Base-by-base conservation (phyloP, 2,888 invertebrate species). In the Caenorhabditis japonica region DNA sequence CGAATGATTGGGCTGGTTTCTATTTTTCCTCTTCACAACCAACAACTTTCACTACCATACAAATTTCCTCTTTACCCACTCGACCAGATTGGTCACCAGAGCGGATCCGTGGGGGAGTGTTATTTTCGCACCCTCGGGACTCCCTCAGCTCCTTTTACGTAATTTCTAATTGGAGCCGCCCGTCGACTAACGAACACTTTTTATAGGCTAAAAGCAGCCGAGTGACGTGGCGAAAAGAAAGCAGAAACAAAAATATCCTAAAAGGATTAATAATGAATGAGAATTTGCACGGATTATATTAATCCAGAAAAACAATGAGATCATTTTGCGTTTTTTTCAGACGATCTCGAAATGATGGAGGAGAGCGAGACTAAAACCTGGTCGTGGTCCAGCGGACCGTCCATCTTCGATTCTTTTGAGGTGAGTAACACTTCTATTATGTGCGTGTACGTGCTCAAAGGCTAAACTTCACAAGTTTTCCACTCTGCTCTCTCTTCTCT, bases 351-450 rank as follows among this genome's bases (percentile, higher is more conserved):
- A 52, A 62, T 59, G 59, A 51, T 56, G 19, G 59, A 59, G 25
- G 47, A 41, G 12, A 21, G 55, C 33, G 55, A 56, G n/a, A 72
- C 72, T 27, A 72, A 72, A 38, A 72, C 72, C 43, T 72, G 72
- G 72, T 72, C 72, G 7, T 72, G 72, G 72, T 59, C 56, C 5
- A 46, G 44, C 41, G 71, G 59, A 15, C 17, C 51, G 12, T 64
- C 71, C 39, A 69, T 74, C 41, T 74, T 74, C 66, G 74, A 77
- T 66, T 71, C 64, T 43, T 53, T 71, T 44, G 47, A 66, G 58
- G 77, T 77, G 38, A 36, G 69, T 55, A 15, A 8, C 34, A 12
- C 27, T 15, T 23, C 15, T 30, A 27, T 43, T 61, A 41, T 38
- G 30, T 30, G 59, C 23, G 15, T 51, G 17, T 36, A n/a, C 38